Evolutionary conservation across 2,888 invertebrate species (phyloP).

Genomic region (Serripes groenlandicus): DNA sequence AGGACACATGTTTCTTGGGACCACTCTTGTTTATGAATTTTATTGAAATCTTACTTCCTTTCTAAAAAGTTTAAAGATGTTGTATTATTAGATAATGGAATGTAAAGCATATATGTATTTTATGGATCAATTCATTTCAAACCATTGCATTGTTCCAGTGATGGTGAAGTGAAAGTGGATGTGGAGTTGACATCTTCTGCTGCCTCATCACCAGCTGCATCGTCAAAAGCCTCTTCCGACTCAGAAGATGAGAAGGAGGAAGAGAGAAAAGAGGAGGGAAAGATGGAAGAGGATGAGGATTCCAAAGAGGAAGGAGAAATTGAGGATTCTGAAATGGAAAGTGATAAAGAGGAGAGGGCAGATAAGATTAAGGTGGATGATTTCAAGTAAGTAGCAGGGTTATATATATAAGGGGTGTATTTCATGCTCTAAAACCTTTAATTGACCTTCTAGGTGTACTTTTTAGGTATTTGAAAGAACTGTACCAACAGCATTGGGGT

Average conservation of each 20-base stretch:
- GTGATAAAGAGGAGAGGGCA: slow-evolving; percentile 7
- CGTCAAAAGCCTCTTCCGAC: slow-evolving; percentile 55
- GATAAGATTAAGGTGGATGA: not conserved
- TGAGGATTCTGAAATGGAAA: slow-evolving; percentile 28
- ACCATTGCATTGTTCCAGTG: not conserved
- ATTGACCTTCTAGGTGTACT: too few species aligned
- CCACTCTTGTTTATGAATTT: too few species aligned
- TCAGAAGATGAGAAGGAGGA: slow-evolving; percentile 59
- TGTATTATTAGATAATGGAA: too few species aligned
- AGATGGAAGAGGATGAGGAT: slow-evolving; percentile 35
- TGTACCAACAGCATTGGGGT: too few species aligned
- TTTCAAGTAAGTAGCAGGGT: not conserved
- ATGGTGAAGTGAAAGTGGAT: slow-evolving; percentile 57
- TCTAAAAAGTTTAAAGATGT: too few species aligned
- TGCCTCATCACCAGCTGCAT: slow-evolving; percentile 49
- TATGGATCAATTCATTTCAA: too few species aligned
- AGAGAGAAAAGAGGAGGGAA: slow-evolving; percentile 48
- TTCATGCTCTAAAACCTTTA: too few species aligned
- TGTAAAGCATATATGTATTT: too few species aligned
- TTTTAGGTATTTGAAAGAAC: not conserved
- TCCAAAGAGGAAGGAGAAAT: slow-evolving; percentile 39
- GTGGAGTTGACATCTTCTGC: slow-evolving; percentile 56
- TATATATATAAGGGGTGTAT: too few species aligned
- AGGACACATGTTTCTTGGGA: too few species aligned
- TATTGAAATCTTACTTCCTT: too few species aligned